A percentile compares a stretch with the other conserved stretches of the same genome.
phyloP scores from a whole-genome alignment of 2,113 vertebrate species.

The Fulmarus glacialis region DNA sequence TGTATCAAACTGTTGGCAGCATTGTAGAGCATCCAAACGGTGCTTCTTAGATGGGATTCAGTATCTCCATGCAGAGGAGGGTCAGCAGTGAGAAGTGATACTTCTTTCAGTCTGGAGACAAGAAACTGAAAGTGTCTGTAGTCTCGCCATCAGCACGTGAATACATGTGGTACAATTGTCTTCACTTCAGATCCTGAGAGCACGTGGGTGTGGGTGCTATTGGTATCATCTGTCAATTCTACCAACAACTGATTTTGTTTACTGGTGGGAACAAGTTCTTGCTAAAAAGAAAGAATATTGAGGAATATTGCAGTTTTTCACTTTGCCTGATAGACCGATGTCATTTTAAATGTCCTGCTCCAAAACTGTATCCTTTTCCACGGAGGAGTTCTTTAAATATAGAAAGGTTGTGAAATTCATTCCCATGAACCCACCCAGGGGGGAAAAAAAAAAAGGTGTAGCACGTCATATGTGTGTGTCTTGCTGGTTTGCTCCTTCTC shows the following conservation, averaged over 20 bases:
- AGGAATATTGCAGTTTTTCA: neutral
- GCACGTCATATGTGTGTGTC: neutral
- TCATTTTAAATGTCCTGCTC: neutral
- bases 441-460: neutral
- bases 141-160: rapidly evolving
- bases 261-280: neutral
- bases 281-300: neutral
- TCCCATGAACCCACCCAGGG: neutral
- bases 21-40: neutral
- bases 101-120: neutral
- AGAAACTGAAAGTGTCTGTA: neutral
- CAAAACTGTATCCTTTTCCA: neutral
- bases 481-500: neutral
- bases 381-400: neutral
- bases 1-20: neutral
- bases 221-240: neutral
- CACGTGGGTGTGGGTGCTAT: neutral
- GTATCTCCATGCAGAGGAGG: neutral
- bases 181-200: neutral
- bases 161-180: neutral
- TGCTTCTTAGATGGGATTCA: neutral
- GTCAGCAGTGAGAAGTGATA: neutral
- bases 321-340: neutral
- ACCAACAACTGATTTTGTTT: neutral
- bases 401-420: neutral